Conservation (phyloP, 2,888 invertebrate genomes). For the Marronus borbonicus region DNA sequence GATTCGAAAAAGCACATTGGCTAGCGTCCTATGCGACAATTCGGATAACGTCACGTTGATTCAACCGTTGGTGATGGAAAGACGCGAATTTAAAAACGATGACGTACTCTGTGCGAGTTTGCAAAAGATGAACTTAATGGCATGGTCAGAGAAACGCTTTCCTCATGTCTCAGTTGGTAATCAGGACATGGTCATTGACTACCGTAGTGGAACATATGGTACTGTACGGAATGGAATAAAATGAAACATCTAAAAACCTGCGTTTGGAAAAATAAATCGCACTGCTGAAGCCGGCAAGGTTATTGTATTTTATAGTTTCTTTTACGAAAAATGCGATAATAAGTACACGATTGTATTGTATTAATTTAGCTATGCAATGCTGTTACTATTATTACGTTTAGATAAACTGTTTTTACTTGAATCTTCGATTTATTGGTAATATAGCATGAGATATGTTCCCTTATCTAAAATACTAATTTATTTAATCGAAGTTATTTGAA, state of each 20-base stretch:
- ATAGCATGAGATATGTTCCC: too few species aligned
- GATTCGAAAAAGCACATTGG: slow-evolving; percentile 83
- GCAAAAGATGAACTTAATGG: slow-evolving; percentile 73
- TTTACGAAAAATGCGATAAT: background rate
- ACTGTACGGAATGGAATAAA: slow-evolving; percentile 27
- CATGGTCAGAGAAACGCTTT: slow-evolving; percentile 73
- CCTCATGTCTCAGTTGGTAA: slow-evolving; percentile 43
- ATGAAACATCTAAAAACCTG: slow-evolving; percentile 41
- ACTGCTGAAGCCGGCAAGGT: slow-evolving; percentile 46
- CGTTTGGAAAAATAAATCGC: slow-evolving; percentile 44
- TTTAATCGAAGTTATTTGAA: too few species aligned
- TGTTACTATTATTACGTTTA: too few species aligned
- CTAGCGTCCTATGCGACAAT: slow-evolving; percentile 84
- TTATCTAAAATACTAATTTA: too few species aligned
- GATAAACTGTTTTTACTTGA: too few species aligned
- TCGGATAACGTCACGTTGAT: slow-evolving; percentile 77
- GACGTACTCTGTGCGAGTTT: slow-evolving; percentile 78
- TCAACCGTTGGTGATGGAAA: slow-evolving; percentile 82
- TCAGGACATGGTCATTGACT: slow-evolving; percentile 49
- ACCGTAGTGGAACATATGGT: slow-evolving; percentile 47
- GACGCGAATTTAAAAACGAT: slow-evolving; percentile 72
- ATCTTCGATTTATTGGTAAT: too few species aligned
- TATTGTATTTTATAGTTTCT: slow-evolving; percentile 19
- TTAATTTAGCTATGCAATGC: too few species aligned
- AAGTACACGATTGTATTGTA: background rate